Evolutionary conservation across 1,140 invertebrate species (phyloP).

Genomic region (Drosophila leontia): DNA sequence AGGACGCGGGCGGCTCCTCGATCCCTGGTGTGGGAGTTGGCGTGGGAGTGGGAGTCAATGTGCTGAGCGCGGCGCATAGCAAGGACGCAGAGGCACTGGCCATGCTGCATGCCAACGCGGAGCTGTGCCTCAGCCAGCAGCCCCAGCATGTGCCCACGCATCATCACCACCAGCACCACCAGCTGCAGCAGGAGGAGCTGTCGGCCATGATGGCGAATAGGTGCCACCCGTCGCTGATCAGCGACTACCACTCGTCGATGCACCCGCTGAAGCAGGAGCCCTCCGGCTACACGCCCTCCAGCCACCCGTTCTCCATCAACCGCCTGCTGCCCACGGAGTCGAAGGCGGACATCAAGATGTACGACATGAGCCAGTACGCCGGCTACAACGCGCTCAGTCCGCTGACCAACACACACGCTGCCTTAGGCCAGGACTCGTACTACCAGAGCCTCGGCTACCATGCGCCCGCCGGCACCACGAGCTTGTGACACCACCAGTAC

Average conservation of each 20-base stretch:
- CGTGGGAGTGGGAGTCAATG: conserved; percentile 55
- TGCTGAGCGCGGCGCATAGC: conserved; percentile 73
- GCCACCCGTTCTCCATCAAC: conserved; percentile 97
- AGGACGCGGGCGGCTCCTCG: conserved; percentile 80
- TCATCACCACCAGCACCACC: conserved; percentile 85
- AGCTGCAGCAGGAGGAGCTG: conserved; percentile 87
- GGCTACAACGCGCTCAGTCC: conserved; percentile 88
- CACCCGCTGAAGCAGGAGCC: conserved; percentile 92
- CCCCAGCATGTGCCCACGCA: conserved; percentile 86
- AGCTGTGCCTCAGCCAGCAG: conserved; percentile 84
- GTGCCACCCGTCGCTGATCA: conserved; percentile 87
- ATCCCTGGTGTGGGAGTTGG: conserved; percentile 12
- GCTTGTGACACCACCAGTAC: conserved; percentile 91
- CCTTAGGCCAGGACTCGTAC: conserved; percentile 90
- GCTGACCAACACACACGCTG: conserved; percentile 88
- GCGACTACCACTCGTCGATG: conserved; percentile 87
- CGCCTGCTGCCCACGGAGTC: conserved; percentile 94
- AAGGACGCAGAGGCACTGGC: conserved; percentile 87
- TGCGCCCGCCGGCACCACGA: conserved; percentile 88
- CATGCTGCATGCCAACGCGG: conserved; percentile 86
- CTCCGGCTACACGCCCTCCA: conserved; percentile 91
- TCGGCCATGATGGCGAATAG: conserved; percentile 89
- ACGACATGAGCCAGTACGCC: conserved; percentile 90
- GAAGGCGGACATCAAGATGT: conserved; percentile 93
- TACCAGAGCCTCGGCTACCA: conserved; percentile 93